A percentile compares a stretch with the other conserved stretches of the same genome.
These are phyloP conservation scores for Electrophaes corylata DNA, from an alignment of 2,888 invertebrate species.

Conservation along the genomic window DNA sequence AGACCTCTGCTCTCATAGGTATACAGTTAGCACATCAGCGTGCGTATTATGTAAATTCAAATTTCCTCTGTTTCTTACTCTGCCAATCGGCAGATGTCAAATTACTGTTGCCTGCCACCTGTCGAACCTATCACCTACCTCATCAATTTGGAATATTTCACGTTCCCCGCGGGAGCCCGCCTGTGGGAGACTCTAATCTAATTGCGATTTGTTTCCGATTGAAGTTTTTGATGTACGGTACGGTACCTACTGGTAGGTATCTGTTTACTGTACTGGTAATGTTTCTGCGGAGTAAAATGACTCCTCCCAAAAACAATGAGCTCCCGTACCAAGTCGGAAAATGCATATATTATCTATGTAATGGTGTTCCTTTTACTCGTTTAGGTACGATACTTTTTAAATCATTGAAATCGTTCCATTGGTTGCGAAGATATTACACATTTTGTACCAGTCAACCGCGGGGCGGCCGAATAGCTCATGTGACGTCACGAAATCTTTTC, in stretches of 20 bases:
- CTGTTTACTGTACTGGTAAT: neutral
- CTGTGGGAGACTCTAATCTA: slow-evolving; percentile 1
- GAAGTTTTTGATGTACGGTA: neutral
- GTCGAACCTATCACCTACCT: slow-evolving; percentile 22
- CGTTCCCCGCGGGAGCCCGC: slow-evolving; percentile 4
- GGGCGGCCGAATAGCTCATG: too few species aligned
- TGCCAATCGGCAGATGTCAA: slow-evolving; percentile 25
- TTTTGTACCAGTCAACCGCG: too few species aligned
- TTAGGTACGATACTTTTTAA: too few species aligned
- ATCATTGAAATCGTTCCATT: too few species aligned
- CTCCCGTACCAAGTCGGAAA: too few species aligned
- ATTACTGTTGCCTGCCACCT: slow-evolving; percentile 12
- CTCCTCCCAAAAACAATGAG: too few species aligned
- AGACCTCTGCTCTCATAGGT: too few species aligned
- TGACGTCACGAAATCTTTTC: too few species aligned
- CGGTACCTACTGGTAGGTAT: too few species aligned
- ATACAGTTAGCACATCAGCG: neutral
- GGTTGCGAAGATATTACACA: too few species aligned
- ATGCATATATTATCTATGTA: too few species aligned
- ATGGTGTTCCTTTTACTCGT: too few species aligned
- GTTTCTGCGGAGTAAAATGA: neutral
- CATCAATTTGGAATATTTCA: slow-evolving; percentile 21
- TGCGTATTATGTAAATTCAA: slow-evolving; percentile 4
- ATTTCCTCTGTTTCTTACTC: slow-evolving; percentile 15
- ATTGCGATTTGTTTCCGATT: slow-evolving; percentile 10